Percentiles rank a stretch among this genome's conserved stretches.
These are phyloP conservation scores for Cichladusa arquata DNA, from an alignment of 2,113 vertebrate genomes.

Conservation along the genomic window DNA sequence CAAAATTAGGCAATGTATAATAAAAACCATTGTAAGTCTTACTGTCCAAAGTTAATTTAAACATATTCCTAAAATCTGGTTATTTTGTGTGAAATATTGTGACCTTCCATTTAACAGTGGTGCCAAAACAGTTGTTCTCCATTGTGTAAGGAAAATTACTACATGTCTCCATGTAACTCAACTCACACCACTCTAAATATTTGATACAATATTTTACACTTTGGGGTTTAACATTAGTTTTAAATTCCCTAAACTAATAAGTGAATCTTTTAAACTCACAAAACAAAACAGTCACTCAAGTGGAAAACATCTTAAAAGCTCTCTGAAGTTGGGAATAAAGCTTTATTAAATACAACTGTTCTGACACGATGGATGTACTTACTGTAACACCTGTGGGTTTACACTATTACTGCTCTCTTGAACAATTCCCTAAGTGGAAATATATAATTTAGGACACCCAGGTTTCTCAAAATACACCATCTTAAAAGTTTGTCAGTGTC, in stretches of 20 bases:
- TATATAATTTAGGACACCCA: slow-evolving; percentile 68
- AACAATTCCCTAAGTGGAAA: slow-evolving; percentile 65
- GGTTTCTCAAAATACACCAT: slow-evolving; percentile 16
- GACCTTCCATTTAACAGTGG: slow-evolving; percentile 17
- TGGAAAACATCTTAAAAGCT: slow-evolving; percentile 75
- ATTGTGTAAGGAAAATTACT: slow-evolving; percentile 30
- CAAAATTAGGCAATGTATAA: neutral
- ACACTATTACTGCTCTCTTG: slow-evolving; percentile 50
- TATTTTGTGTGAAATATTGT: neutral
- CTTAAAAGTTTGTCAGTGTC: neutral
- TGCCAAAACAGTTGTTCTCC: slow-evolving; percentile 32
- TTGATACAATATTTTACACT: slow-evolving; percentile 54
- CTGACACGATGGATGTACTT: slow-evolving; percentile 64
- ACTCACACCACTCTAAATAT: slow-evolving; percentile 50
- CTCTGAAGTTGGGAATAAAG: slow-evolving; percentile 63
- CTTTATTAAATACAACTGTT: slow-evolving; percentile 71
- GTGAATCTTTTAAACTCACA: slow-evolving; percentile 59
- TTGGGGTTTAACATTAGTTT: slow-evolving; percentile 53
- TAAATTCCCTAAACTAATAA: slow-evolving; percentile 63
- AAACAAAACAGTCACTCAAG: slow-evolving; percentile 62
- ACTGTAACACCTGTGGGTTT: slow-evolving; percentile 63
- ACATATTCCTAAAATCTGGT: neutral
- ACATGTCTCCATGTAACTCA: slow-evolving; percentile 41
- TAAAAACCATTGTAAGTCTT: neutral
- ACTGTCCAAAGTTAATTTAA: neutral